Base-by-base conservation (phyloP, 37 sponge, comb jelly and placozoan genomes). In the Haliclona indistincta region DNA sequence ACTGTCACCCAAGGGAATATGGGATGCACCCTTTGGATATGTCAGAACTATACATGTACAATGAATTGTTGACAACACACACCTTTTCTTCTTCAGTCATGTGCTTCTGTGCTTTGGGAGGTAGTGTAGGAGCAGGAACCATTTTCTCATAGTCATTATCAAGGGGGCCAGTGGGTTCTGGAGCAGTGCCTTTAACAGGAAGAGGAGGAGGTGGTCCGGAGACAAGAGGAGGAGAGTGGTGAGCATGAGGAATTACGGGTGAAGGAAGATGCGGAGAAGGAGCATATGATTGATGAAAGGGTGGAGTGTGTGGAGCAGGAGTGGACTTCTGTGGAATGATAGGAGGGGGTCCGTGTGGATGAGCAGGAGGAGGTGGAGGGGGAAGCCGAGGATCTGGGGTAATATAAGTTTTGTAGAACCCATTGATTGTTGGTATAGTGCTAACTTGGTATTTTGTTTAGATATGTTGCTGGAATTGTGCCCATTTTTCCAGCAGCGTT, bases 391-490 rank as follows among this genome's bases (percentile, higher is more conserved):
- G 56, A 5, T 23, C 4, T 3, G 56, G 26, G 7, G 56, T 55
- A n/a, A n/a, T n/a, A n/a, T n/a, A n/a, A n/a, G n/a, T n/a, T n/a
- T n/a, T n/a, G n/a, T n/a, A n/a, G n/a, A n/a, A n/a, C n/a, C n/a
- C n/a, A n/a, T n/a, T n/a, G n/a, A n/a, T n/a, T n/a, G n/a, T n/a
- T n/a, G n/a, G n/a, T n/a, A n/a, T n/a, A n/a, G n/a, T n/a, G n/a
- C n/a, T n/a, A n/a, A n/a, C n/a, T n/a, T n/a, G n/a, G n/a, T n/a
- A n/a, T n/a, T n/a, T n/a, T 26, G 22, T 75, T 8, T 8, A 91
- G 72, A 38, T 81, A 91, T 22, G 64, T 85, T 22, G 63, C 60
- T 60, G 91, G 91, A 8, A 91, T 83, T 7, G 77, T 30, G 15
- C 91, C 91, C 5, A 33, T n/a, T 35, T 63, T 19, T 40, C 87